Conservation (phyloP, 2,113 vertebrate genomes). For the Speoplatyrhinus poulsoni region DNA sequence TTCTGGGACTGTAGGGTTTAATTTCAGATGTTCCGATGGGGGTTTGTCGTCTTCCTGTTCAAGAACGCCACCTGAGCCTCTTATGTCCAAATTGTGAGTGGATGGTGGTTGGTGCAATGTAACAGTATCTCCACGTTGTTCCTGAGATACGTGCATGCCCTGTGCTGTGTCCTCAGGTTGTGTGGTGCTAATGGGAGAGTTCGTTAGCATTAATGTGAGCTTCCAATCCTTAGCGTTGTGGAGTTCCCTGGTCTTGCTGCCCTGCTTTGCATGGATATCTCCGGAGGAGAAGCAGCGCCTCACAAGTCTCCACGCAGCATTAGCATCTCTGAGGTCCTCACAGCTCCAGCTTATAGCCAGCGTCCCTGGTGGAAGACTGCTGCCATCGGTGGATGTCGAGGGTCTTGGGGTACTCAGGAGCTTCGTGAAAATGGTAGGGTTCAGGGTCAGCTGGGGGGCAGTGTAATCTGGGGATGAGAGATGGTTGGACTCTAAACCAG, state of each 20-base stretch:
- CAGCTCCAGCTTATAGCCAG: constrained; percentile 79
- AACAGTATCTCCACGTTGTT: background rate
- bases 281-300: constrained; percentile 81
- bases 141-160: background rate
- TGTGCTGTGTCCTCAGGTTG: background rate
- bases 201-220: background rate
- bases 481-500: constrained; percentile 76
- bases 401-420: constrained; percentile 56
- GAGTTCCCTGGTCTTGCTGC: constrained; percentile 30
- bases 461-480: constrained; percentile 75
- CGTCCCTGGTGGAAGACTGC: constrained; percentile 56
- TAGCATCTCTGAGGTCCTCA: constrained; percentile 68
- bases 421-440: constrained; percentile 56
- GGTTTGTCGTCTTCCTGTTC: background rate
- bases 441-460: constrained; percentile 63
- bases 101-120: background rate
- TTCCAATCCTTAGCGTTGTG: constrained; percentile 18
- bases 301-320: constrained; percentile 49
- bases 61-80: too few species aligned
- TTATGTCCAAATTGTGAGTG: background rate
- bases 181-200: too few species aligned
- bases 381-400: constrained; percentile 24
- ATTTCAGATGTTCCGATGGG: constrained; percentile 11
- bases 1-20: constrained; percentile 5
- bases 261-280: constrained; percentile 72